Evolutionary conservation across 2,113 vertebrate species (phyloP).

Genomic region (Hippoglossus stenolepis): DNA sequence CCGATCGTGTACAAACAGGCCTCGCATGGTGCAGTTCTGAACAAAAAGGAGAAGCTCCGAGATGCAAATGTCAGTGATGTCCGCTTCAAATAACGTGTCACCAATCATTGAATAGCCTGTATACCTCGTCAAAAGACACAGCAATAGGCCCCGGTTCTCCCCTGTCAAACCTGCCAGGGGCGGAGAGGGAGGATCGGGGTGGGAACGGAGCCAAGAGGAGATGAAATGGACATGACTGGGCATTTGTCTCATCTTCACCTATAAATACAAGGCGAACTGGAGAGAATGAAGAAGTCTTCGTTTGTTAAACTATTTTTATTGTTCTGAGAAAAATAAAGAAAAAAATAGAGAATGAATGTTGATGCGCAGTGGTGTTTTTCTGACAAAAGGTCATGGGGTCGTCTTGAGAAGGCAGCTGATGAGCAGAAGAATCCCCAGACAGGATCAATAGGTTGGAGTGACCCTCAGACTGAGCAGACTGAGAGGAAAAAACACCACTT

Average conservation of each 20-base stretch:
- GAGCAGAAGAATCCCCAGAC: conserved; percentile 24
- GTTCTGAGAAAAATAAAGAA: conserved; percentile 78
- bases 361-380: conserved; percentile 5
- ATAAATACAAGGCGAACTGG: conserved; percentile 79
- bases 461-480: conserved; percentile 41
- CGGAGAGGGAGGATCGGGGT: conserved; percentile 42
- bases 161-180: conserved; percentile 50
- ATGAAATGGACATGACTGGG: conserved; percentile 70
- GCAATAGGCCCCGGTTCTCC: conserved; percentile 76
- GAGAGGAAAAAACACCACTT: conserved; percentile 4
- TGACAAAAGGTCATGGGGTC: neutral
- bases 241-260: conserved; percentile 76
- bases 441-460: conserved; percentile 48
- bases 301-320: conserved; percentile 87
- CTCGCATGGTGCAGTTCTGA: conserved; percentile 51
- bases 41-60: conserved; percentile 55
- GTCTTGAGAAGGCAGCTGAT: conserved; percentile 6
- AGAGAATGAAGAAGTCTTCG: conserved; percentile 83
- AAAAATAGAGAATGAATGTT: conserved; percentile 64
- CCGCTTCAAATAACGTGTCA: conserved; percentile 50
- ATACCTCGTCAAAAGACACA: conserved; percentile 80
- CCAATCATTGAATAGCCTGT: conserved; percentile 74
- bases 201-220: conserved; percentile 77
- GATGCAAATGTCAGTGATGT: conserved; percentile 61
- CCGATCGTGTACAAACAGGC: conserved; percentile 40